Conservation (phyloP, 2,888 invertebrate species). For the Meliscaeva auricollis region DNA sequence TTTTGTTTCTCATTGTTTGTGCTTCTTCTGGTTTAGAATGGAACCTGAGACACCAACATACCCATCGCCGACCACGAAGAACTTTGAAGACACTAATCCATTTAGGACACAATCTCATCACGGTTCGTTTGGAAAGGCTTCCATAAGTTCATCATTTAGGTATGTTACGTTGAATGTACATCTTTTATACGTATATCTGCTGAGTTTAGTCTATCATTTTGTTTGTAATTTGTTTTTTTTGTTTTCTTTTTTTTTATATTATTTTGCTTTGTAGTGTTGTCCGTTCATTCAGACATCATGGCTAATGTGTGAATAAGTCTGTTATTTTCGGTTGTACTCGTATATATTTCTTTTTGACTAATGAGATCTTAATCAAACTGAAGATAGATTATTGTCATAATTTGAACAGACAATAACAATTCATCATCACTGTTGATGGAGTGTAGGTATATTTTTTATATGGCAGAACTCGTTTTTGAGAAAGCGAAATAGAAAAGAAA, state of each 20-base stretch:
- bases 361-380: conserved; percentile 59
- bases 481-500: conserved; percentile 10
- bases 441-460: background rate
- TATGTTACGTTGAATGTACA: conserved; percentile 76
- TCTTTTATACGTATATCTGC: background rate
- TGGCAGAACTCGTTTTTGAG: conserved; percentile 8
- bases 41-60: conserved; percentile 80
- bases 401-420: conserved; percentile 17
- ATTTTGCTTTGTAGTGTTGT: conserved; percentile 65
- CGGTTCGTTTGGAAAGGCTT: conserved; percentile 84
- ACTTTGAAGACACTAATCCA: conserved; percentile 84
- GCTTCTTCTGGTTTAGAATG: conserved; percentile 80
- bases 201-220: conserved; percentile 61
- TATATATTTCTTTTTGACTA: conserved; percentile 21
- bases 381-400: conserved; percentile 32
- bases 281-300: conserved; percentile 66
- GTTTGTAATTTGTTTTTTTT: conserved; percentile 51
- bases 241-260: conserved; percentile 51
- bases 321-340: conserved; percentile 37
- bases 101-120: conserved; percentile 83
- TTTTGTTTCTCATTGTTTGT: conserved; percentile 18
- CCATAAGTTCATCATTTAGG: conserved; percentile 84
- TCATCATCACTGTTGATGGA: conserved; percentile 8
- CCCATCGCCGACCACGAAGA: conserved; percentile 82
- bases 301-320: conserved; percentile 66